Evolutionary conservation across 2,888 invertebrate genomes (phyloP).

Genomic region (Petrophora chlorosata): DNA sequence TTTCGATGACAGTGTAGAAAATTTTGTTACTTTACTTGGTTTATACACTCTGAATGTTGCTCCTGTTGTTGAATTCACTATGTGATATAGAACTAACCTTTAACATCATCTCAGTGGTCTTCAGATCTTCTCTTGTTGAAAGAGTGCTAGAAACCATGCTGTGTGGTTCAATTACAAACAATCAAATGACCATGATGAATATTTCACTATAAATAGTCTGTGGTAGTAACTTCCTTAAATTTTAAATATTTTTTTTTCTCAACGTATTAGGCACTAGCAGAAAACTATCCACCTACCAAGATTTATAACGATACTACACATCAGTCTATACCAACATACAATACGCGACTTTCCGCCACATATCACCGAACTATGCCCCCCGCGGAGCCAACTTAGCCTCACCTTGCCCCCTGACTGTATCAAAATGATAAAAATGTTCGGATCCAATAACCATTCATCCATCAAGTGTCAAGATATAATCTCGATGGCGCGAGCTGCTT

Average conservation of each 20-base stretch:
- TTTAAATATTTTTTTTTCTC: neutral
- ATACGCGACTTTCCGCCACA: slow-evolving; percentile 30
- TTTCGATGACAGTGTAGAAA: neutral
- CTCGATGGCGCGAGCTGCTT: slow-evolving; percentile 81
- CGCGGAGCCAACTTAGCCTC: slow-evolving; percentile 52
- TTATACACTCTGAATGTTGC: too few relatives aligned
- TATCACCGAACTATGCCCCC: slow-evolving; percentile 54
- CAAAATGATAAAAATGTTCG: slow-evolving; percentile 86
- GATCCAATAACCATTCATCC: slow-evolving; percentile 92
- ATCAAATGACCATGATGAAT: neutral
- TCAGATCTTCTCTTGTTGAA: too few relatives aligned
- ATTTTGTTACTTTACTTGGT: neutral
- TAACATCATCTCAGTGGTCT: too few relatives aligned
- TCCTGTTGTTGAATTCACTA: too few relatives aligned
- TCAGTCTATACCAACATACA: slow-evolving; percentile 24
- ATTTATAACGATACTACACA: slow-evolving; percentile 23
- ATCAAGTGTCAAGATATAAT: slow-evolving; percentile 90
- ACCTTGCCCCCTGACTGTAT: slow-evolving; percentile 78
- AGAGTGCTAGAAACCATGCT: too few relatives aligned
- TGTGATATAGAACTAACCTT: too few relatives aligned
- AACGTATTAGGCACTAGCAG: neutral
- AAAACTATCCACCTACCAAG: slow-evolving; percentile 29
- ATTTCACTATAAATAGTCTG: neutral
- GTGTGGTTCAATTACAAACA: too few relatives aligned
- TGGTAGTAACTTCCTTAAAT: neutral